Percentiles rank a stretch among this genome's conserved stretches.
Evolutionary conservation across 2,113 vertebrate genomes (phyloP).

Genomic region (Octodon degus): DNA sequence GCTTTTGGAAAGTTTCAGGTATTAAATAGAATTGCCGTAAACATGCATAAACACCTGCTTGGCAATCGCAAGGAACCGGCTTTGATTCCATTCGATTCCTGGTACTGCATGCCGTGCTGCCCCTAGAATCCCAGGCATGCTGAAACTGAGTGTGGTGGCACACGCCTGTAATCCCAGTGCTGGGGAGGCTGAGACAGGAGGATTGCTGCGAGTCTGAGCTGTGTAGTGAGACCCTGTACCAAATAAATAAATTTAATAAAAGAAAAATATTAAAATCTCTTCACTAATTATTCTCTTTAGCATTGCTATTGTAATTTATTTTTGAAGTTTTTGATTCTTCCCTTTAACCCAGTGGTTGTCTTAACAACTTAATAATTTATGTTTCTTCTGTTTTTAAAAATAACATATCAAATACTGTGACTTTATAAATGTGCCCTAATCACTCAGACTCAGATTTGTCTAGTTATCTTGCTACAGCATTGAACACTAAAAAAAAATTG

Average conservation of each 20-base stretch:
- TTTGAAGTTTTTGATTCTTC: not conserved
- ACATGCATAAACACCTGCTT: not conserved
- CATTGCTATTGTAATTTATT: not conserved
- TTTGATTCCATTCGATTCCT: no score
- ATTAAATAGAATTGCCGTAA: not conserved
- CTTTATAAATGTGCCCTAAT: not conserved
- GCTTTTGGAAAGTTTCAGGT: not conserved
- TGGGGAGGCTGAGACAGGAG: no score
- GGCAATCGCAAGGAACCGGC: no score
- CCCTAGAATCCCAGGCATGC: no score
- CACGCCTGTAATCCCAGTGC: no score
- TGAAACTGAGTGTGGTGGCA: no score
- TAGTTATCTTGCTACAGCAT: not conserved
- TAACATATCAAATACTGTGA: not conserved
- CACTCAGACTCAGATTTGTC: not conserved
- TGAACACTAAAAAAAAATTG: slow-evolving; percentile 1
- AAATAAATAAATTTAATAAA: no score
- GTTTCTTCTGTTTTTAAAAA: not conserved
- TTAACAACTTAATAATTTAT: not conserved
- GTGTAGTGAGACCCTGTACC: no score
- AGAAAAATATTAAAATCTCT: not conserved
- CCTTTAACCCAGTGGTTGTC: not conserved
- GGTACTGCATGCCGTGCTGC: no score
- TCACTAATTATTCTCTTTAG: slow-evolving; percentile 17
- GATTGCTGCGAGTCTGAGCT: no score